These are phyloP conservation scores for Sinelater perroti DNA, from an alignment of 2,888 invertebrate genomes.

Conservation along the genomic window DNA sequence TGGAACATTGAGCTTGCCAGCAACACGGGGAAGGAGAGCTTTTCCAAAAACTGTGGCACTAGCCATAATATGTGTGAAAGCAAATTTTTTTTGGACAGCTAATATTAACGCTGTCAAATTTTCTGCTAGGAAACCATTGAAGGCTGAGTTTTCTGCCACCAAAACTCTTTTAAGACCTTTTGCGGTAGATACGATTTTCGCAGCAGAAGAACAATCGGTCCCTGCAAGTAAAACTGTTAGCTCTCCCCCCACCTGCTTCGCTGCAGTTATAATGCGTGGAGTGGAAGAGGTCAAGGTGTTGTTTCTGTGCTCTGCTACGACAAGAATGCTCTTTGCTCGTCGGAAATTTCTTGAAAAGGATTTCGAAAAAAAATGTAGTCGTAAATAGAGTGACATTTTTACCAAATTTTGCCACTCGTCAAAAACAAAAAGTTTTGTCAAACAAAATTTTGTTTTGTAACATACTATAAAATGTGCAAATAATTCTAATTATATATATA, in stretches of 20 bases:
- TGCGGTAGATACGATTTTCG: conserved; percentile 78
- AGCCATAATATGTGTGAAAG: conserved; percentile 91
- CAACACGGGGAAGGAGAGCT: conserved; percentile 81
- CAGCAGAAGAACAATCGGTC: conserved; percentile 81
- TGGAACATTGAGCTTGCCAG: conserved; percentile 91
- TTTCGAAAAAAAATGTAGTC: no score
- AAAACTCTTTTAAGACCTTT: conserved; percentile 83
- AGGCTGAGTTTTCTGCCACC: conserved; percentile 84
- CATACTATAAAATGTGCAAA: no score
- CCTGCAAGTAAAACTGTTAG: conserved; percentile 89
- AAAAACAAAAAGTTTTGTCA: no score
- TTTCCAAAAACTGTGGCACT: conserved; percentile 92
- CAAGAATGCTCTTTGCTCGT: conserved; percentile 73
- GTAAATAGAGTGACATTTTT: no score
- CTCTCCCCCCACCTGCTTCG: conserved; percentile 87
- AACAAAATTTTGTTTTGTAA: no score
- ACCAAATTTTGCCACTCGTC: no score
- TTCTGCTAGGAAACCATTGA: conserved; percentile 87
- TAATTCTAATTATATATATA: no score
- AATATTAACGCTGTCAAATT: conserved; percentile 82
- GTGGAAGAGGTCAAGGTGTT: conserved; percentile 81
- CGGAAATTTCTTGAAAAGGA: no score
- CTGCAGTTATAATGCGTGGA: conserved; percentile 86
- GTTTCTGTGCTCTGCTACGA: conserved; percentile 93
- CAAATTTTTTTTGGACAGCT: conserved; percentile 87